Conservation (phyloP, 2,113 vertebrate genomes). For the Pampusana beccarii region DNA sequence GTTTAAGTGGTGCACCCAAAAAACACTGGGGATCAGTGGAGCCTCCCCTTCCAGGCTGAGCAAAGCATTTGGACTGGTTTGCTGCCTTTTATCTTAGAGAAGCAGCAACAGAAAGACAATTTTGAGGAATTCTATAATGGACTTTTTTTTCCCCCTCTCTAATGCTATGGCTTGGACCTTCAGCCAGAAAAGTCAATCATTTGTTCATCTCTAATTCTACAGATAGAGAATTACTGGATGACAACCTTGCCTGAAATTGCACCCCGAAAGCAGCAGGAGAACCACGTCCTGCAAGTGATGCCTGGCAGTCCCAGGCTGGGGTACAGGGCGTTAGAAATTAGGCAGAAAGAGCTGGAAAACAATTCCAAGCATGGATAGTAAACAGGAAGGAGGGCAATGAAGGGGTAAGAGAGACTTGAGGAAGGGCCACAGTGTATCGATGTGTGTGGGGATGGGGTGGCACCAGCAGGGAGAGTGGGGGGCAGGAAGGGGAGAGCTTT, state of each 20-base stretch:
- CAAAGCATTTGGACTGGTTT: not conserved
- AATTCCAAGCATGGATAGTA: not conserved
- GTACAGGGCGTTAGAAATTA: not conserved
- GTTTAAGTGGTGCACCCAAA: not conserved
- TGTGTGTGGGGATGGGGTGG: not conserved
- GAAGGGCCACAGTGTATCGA: not conserved
- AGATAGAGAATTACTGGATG: not conserved
- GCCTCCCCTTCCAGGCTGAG: not conserved
- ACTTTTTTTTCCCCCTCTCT: fast-evolving
- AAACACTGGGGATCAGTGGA: not conserved
- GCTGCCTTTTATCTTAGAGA: not conserved
- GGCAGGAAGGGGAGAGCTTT: not conserved
- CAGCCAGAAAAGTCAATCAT: not conserved
- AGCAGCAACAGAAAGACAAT: not conserved
- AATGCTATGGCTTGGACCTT: not conserved
- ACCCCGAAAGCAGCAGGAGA: not conserved
- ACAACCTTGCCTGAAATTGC: not conserved
- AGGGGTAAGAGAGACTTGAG: not conserved
- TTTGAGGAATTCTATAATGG: not conserved
- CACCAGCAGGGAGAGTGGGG: fast-evolving
- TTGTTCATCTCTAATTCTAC: not conserved
- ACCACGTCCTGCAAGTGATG: not conserved
- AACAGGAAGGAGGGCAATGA: not conserved
- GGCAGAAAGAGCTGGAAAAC: not conserved
- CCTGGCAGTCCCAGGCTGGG: not conserved